These are phyloP conservation scores for Dicyrtoma fusca DNA, from an alignment of 2,888 invertebrate genomes.

Conservation along the genomic window DNA sequence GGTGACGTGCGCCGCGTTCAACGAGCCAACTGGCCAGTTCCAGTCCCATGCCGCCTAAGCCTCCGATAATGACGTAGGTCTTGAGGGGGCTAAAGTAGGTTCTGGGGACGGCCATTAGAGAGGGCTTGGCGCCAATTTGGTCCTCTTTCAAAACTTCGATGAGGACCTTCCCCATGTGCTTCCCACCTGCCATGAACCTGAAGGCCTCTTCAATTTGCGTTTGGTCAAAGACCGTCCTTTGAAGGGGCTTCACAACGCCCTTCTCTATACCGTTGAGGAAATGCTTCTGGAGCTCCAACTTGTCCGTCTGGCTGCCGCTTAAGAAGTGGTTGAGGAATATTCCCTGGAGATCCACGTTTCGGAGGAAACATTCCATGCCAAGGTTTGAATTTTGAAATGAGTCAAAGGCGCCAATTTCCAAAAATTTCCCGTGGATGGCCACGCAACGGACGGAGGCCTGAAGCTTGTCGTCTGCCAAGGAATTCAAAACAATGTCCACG, in stretches of 20 bases:
- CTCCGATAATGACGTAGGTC: constrained; percentile 66
- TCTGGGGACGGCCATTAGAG: constrained; percentile 61
- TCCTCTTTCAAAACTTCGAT: constrained; percentile 61
- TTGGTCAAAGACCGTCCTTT: constrained; percentile 67
- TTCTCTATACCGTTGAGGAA: constrained; percentile 68
- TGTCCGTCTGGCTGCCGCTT: constrained; percentile 65
- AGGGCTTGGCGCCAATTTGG: constrained; percentile 57
- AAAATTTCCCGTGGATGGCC: no score
- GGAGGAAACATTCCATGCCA: constrained; percentile 86
- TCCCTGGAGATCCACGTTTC: constrained; percentile 92
- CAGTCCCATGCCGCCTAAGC: constrained; percentile 42
- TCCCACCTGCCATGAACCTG: no score
- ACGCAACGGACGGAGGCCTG: constrained; percentile 70
- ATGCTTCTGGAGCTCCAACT: constrained; percentile 65
- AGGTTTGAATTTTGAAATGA: constrained; percentile 64
- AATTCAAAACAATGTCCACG: constrained; percentile 89
- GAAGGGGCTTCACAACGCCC: constrained; percentile 73
- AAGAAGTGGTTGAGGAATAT: constrained; percentile 66
- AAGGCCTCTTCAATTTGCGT: no score
- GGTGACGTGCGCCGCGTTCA: constrained; percentile 31
- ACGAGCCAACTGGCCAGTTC: constrained; percentile 38
- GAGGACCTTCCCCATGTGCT: no score
- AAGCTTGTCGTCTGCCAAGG: constrained; percentile 62
- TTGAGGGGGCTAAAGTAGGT: constrained; percentile 64
- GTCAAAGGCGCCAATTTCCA: no score